Evolutionary conservation across 2,797 vertebrate species (phyloP), one percentile per base, ranked within the genome.

Genomic region (Chromis chromis): DNA sequence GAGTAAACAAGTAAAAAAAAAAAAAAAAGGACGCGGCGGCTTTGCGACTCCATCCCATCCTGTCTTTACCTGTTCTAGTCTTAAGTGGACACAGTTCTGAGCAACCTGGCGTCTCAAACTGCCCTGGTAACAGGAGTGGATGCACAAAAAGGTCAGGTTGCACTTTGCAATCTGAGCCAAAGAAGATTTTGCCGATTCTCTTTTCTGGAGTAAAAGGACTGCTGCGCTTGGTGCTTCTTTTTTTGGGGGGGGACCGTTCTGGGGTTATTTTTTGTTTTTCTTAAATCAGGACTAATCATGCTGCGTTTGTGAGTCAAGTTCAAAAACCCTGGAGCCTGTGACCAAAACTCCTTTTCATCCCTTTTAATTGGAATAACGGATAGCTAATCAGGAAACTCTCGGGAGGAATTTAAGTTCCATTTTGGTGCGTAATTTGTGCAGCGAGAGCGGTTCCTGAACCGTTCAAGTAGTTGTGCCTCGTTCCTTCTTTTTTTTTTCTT

Each of bases 381-480:
- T 19, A 64, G 50, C 69, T 59, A 65, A 36, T 21, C 56, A 10
- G 73, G 64, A 74, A 82, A 86, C 74, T 74, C 78, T 70, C 71
- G 57, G 44, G 72, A 76, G 72, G 86, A 76, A 85, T 90, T 67
- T 19, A 85, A 90, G 74, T 90, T 82, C 48, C 46, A 31, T 80
- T 81, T 72, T 69, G 70, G 87, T 87, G 90, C 90, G 89, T 88
- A 89, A 84, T 88, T 69, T 81, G 62, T 54, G 69, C 82, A 19
- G 65, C 25, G 65, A 77, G 76, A 85, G 80, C 70, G 71, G 73
- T 56, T 48, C 70, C 77, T 65, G 65, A 79, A 65, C 82, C 74
- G 74, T 77, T 83, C 63, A 85, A 88, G 67, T 82, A 92, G 87
- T 93, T 89, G 74, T 36, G 72, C 68, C 62, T 79, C 14, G 6